Percentiles rank a stretch among this genome's conserved stretches.
Evolutionary conservation across 2,113 vertebrate genomes (phyloP).

Genomic region (Sakesphorus luctuosus): DNA sequence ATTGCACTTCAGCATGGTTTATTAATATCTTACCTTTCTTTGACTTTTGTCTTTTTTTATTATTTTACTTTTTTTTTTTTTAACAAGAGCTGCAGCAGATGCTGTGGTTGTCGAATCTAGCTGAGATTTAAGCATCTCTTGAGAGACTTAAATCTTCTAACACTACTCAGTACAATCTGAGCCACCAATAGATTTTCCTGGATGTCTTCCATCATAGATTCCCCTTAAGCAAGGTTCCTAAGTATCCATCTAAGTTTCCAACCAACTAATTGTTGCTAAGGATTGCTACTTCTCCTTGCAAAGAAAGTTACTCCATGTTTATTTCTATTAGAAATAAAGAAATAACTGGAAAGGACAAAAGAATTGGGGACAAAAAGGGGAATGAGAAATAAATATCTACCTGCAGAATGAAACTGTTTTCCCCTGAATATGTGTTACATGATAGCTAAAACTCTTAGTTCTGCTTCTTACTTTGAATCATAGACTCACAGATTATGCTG

Average conservation of each 20-base stretch:
- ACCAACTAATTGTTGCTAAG: slow-evolving; percentile 58
- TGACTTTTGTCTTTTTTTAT: neutral
- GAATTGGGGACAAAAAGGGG: neutral
- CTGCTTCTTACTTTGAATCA: neutral
- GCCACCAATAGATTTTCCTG: slow-evolving; percentile 70
- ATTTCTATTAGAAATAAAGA: slow-evolving; percentile 62
- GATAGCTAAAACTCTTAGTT: neutral
- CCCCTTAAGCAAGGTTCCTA: slow-evolving; percentile 63
- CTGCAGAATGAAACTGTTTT: neutral
- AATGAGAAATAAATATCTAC: neutral
- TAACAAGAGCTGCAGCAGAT: slow-evolving; percentile 19
- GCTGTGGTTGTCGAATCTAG: neutral
- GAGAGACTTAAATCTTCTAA: slow-evolving; percentile 72
- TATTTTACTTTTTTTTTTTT: neutral
- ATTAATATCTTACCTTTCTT: neutral
- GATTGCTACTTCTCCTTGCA: slow-evolving; percentile 6
- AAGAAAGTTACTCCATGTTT: slow-evolving; percentile 32
- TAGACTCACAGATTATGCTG: neutral
- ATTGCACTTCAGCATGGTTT: neutral
- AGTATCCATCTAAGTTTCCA: slow-evolving; percentile 68
- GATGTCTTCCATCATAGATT: slow-evolving; percentile 66
- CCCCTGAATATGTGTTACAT: neutral
- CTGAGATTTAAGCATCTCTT: slow-evolving; percentile 64
- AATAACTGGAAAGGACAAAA: slow-evolving; percentile 11
- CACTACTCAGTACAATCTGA: slow-evolving; percentile 52